Percentiles rank a stretch among this genome's conserved stretches.
Conservation (phyloP, 2,113 vertebrate species). For the Speoplatyrhinus poulsoni region DNA sequence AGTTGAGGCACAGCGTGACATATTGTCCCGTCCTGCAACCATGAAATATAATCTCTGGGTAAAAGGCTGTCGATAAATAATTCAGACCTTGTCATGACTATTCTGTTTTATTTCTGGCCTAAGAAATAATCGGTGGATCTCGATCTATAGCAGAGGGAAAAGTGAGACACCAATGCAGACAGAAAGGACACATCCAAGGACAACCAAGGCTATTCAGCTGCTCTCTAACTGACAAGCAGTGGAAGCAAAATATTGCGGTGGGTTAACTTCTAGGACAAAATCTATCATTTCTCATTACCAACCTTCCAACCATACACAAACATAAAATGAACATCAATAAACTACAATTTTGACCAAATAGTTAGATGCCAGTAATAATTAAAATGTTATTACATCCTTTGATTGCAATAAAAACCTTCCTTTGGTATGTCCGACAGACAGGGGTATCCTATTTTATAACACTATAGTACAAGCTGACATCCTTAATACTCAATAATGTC, state of each 20-base stretch:
- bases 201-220: conserved; percentile 7
- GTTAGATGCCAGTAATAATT: too few relatives aligned
- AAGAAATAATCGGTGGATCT: conserved; percentile 58
- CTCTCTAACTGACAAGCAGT: too few relatives aligned
- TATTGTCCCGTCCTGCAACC: conserved; percentile 32
- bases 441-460: conserved; percentile 58
- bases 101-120: conserved; percentile 66
- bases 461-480: conserved; percentile 6
- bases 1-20: conserved; percentile 54
- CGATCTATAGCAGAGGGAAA: conserved; percentile 39
- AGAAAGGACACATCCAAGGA: conserved; percentile 38
- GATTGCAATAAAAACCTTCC: conserved; percentile 13
- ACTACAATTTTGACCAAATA: too few relatives aligned
- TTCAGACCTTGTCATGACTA: conserved; percentile 68
- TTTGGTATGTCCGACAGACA: conserved; percentile 30
- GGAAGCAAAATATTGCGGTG: too few relatives aligned
- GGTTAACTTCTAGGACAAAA: too few relatives aligned
- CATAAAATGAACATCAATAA: too few relatives aligned
- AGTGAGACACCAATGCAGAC: conserved; percentile 42
- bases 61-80: conserved; percentile 73
- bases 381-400: too few relatives aligned
- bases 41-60: conserved; percentile 66
- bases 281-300: too few relatives aligned
- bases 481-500: conserved; percentile 53
- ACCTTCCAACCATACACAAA: too few relatives aligned